Conservation (phyloP, 2,888 invertebrate genomes). For the Cyrtodaria siliqua region DNA sequence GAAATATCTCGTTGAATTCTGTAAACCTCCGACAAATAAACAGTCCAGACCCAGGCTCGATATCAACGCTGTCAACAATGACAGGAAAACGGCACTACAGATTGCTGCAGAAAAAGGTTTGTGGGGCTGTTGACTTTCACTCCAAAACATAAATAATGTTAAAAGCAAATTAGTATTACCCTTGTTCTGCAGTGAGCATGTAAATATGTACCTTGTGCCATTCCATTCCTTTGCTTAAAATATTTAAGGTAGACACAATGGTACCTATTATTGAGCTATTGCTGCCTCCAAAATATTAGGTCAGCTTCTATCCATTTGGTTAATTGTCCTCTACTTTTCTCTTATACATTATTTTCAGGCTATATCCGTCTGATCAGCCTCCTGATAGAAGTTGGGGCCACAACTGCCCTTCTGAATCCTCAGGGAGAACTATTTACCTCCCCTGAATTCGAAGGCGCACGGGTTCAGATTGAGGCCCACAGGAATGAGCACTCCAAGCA, state of each 20-base stretch:
- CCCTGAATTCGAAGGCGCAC: conserved; percentile 79
- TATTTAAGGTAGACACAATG: too few relatives aligned
- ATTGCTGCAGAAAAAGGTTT: conserved; percentile 84
- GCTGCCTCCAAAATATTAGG: too few relatives aligned
- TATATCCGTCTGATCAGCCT: conserved; percentile 76
- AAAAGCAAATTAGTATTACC: too few relatives aligned
- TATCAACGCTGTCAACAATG: conserved; percentile 78
- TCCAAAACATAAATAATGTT: too few relatives aligned
- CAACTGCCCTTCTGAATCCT: conserved; percentile 76
- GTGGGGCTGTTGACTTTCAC: too few relatives aligned
- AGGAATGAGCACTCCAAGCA: conserved; percentile 73
- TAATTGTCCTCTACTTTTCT: too few relatives aligned
- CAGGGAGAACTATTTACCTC: conserved; percentile 76
- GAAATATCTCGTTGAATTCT: conserved; percentile 62
- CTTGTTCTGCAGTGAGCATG: too few relatives aligned
- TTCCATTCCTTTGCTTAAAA: too few relatives aligned
- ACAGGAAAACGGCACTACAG: conserved; percentile 80
- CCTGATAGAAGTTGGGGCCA: conserved; percentile 77
- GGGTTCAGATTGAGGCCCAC: conserved; percentile 75
- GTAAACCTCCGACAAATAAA: conserved; percentile 3
- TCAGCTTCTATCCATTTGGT: too few relatives aligned
- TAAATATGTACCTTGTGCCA: too few relatives aligned
- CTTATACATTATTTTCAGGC: conserved; percentile 65
- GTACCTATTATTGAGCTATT: too few relatives aligned
- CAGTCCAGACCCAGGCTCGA: conserved; percentile 62